Conservation (phyloP, 1,140 invertebrate species). For the Drosophila chauvacae region DNA sequence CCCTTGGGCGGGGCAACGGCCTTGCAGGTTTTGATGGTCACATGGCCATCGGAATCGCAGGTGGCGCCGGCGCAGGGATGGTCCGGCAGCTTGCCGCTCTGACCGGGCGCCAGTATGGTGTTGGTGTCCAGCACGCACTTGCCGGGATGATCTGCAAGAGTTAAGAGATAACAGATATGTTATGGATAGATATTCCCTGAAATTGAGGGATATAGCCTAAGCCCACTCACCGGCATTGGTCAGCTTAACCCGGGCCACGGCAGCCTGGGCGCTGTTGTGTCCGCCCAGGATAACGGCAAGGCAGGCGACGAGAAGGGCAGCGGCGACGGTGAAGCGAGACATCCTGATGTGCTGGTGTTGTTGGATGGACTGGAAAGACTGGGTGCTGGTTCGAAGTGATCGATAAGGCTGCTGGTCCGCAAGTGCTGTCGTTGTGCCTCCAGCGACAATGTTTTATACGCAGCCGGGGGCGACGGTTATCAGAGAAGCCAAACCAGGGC, state of each 20-base stretch:
- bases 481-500: constrained; percentile 42
- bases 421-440: constrained; percentile 53
- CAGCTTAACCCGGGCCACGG: constrained; percentile 49
- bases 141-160: constrained; percentile 64
- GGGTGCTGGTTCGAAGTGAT: constrained; percentile 8
- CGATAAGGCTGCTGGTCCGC: constrained; percentile 39
- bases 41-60: constrained; percentile 55
- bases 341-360: constrained; percentile 29
- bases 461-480: constrained; percentile 32
- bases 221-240: constrained; percentile 66
- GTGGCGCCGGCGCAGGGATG: constrained; percentile 68
- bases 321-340: constrained; percentile 38
- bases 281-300: constrained; percentile 27
- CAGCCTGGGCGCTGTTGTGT: constrained; percentile 41
- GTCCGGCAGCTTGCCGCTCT: constrained; percentile 66
- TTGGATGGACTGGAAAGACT: not conserved
- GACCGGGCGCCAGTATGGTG: constrained; percentile 62
- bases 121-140: constrained; percentile 66
- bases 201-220: not conserved
- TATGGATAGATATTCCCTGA: not conserved
- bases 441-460: constrained; percentile 66
- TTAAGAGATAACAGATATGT: too few relatives aligned
- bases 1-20: constrained; percentile 69
- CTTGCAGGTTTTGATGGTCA: constrained; percentile 61
- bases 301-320: constrained; percentile 30